A percentile compares a stretch with the other conserved stretches of the same genome.
Evolutionary conservation across 2,113 vertebrate species (phyloP).

Genomic region (Rhynchopsitta pachyrhyncha): DNA sequence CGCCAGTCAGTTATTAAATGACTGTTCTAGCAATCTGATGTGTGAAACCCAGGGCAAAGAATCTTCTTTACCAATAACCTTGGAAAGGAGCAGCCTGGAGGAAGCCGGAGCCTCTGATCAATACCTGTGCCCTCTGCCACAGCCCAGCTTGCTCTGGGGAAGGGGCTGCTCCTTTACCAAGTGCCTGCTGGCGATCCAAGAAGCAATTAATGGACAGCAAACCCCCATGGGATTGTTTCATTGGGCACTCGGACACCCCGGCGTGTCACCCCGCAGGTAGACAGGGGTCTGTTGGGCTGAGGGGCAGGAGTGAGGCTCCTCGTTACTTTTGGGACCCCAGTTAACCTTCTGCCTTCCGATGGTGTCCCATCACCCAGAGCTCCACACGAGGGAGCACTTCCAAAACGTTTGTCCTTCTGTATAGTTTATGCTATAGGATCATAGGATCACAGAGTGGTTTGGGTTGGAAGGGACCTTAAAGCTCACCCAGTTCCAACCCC

Average conservation of each 20-base stretch:
- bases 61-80: not conserved
- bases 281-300: not conserved
- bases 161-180: accelerated
- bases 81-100: not conserved
- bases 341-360: not conserved
- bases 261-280: accelerated
- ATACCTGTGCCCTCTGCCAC: not conserved
- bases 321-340: not conserved
- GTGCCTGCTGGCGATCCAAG: not conserved
- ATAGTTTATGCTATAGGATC: not conserved
- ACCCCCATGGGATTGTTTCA: not conserved
- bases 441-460: not conserved
- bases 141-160: not conserved
- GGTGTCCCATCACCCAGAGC: not conserved
- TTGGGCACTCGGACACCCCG: not conserved
- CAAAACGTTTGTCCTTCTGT: not conserved
- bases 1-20: not conserved
- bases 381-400: not conserved
- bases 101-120: not conserved
- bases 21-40: not conserved
- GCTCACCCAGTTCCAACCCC: not conserved
- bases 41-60: not conserved
- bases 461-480: not conserved
- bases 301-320: not conserved
- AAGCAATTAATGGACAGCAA: not conserved